Evolutionary conservation across 2,797 vertebrate species (phyloP), one percentile per base, ranked within the genome.

Genomic region (Phataginus tetradactyla): DNA sequence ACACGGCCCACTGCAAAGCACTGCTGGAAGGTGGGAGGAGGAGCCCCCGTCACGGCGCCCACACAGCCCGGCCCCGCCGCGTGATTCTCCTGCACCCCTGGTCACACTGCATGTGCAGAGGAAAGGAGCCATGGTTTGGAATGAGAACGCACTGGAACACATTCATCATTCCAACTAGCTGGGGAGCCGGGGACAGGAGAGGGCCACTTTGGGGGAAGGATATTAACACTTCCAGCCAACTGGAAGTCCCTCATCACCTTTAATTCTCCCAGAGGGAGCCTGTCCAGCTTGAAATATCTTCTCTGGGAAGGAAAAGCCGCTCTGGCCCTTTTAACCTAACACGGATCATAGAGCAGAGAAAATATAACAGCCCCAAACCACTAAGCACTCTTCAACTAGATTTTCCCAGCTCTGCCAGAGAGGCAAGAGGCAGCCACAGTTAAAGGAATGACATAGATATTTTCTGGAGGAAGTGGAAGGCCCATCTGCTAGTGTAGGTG

Each of bases 271-370:
- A 45, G 18, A 86, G 96, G 95, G 90, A 87, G 92, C 51, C 94
- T 86, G 89, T 92, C 92, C 49, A 55, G 94, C 72, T 61, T 97
- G 96, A 98, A 83, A 96, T 97, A 97, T 96, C 92, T 97, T 97
- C 86, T 13, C 45, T 80, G 81, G 90, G 91, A 75, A 95, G 55
- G 74, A 94, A 92, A 96, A 86, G 83, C 32, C 27, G 85, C 87
- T 61, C 91, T 91, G 79, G 95, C n/a, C 96, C 95, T 96, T 97
- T 96, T 97, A 97, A 96, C 94, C 96, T 95, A 96, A 92, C 96
- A 96, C 51, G 83, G 97, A 98, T 96, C 97, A 96, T 71, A 97
- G 96, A 97, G 94, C 97, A 97, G 96, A 93, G 96, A 97, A 97
- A 97, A 97, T 86, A 95, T 69, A 97, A 96, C 94, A 51, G 92